These are phyloP conservation scores for Alethe castanea DNA, from an alignment of 2,113 vertebrate species.

Conservation along the genomic window DNA sequence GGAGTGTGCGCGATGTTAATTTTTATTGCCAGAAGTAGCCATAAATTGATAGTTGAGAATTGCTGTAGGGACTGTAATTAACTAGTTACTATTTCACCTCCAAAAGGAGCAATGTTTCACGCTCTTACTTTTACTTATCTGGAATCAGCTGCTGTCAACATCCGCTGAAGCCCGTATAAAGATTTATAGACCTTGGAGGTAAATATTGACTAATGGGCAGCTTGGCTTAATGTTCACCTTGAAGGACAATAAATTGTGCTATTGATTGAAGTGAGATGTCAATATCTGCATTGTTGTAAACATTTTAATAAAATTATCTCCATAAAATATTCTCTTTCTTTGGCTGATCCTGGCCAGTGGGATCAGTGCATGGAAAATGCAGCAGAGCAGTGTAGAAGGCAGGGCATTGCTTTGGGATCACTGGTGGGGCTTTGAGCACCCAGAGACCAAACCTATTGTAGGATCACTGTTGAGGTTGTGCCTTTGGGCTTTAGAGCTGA, in stretches of 20 bases:
- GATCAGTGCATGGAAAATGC: background rate
- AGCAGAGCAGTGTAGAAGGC: fast-evolving
- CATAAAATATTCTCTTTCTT: constrained; percentile 71
- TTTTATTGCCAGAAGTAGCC: constrained; percentile 73
- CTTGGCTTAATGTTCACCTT: constrained; percentile 75
- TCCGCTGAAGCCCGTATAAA: constrained; percentile 73
- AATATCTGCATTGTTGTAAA: constrained; percentile 80
- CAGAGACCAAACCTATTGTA: background rate
- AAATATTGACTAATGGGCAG: constrained; percentile 79
- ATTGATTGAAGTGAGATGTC: constrained; percentile 72
- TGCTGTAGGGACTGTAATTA: constrained; percentile 73
- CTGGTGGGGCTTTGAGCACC: background rate
- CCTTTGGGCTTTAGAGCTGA: background rate
- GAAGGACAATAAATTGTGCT: constrained; percentile 81
- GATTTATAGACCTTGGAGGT: constrained; percentile 79
- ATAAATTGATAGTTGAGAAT: constrained; percentile 74
- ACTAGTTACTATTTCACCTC: constrained; percentile 78
- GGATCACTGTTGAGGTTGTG: too few species aligned
- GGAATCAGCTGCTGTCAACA: constrained; percentile 76
- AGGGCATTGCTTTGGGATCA: fast-evolving
- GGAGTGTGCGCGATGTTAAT: constrained; percentile 57
- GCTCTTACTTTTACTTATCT: constrained; percentile 76
- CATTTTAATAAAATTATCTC: constrained; percentile 77
- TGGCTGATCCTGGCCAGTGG: background rate
- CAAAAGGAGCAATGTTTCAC: constrained; percentile 77